phyloP scores from a whole-genome alignment of 2,113 vertebrate species.

The Mus pahari region DNA sequence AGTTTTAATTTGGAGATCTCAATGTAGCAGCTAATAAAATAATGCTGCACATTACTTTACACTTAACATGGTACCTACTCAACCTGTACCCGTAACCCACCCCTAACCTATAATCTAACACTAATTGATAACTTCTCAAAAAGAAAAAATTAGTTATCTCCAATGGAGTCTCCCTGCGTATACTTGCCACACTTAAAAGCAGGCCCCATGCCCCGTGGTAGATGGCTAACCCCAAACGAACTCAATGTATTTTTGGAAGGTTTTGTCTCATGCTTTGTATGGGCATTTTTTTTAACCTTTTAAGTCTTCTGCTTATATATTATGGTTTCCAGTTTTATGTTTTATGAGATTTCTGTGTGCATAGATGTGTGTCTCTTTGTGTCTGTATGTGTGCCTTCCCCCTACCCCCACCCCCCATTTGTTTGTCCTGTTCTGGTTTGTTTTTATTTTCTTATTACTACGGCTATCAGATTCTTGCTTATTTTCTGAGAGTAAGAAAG shows the following conservation, averaged over 20 bases:
- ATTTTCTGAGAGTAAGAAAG: not conserved
- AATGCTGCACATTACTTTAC: not conserved
- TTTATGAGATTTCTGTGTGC: not conserved
- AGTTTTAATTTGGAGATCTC: slow-evolving; percentile 1
- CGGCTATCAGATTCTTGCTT: not conserved
- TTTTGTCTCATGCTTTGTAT: not conserved
- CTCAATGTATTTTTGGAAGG: not conserved
- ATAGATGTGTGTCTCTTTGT: not conserved
- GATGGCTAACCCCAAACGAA: not conserved
- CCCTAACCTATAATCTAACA: not conserved
- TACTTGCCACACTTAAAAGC: not conserved
- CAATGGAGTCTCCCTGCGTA: not conserved
- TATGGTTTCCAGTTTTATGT: not conserved
- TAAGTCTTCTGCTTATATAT: not conserved
- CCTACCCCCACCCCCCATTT: no score
- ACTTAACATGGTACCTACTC: not conserved
- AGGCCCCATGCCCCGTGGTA: not conserved
- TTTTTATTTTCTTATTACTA: not conserved
- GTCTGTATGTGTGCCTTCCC: not conserved
- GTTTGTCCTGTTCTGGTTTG: not conserved
- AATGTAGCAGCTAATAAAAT: not conserved
- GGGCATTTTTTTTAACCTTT: not conserved
- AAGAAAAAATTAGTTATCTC: not conserved
- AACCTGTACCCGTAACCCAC: not conserved
- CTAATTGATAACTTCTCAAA: not conserved